Percentiles rank a stretch among this genome's conserved stretches.
These are phyloP conservation scores for Zaprionus africanus DNA, from an alignment of 1,140 invertebrate genomes.

Conservation along the genomic window DNA sequence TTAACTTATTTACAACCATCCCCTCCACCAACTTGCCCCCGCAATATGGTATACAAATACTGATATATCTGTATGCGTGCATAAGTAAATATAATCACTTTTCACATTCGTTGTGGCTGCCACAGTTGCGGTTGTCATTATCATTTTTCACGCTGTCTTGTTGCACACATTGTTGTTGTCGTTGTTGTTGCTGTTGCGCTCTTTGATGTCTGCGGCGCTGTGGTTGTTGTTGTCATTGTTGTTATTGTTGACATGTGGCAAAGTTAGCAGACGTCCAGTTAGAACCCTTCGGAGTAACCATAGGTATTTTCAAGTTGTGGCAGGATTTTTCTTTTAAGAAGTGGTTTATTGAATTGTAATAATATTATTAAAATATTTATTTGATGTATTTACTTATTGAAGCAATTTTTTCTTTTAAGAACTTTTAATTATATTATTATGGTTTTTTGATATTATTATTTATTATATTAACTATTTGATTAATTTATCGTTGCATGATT, in stretches of 20 bases:
- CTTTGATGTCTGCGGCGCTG: slow-evolving; percentile 15
- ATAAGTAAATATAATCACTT: slow-evolving; percentile 66
- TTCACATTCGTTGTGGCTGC: slow-evolving; percentile 56
- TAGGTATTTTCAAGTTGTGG: slow-evolving; percentile 22
- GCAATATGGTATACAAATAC: slow-evolving; percentile 1
- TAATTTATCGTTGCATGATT: too few species aligned
- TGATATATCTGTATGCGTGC: slow-evolving; percentile 15
- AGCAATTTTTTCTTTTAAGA: too few species aligned
- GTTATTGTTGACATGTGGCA: slow-evolving; percentile 50
- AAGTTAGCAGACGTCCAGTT: background rate
- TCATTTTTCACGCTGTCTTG: slow-evolving; percentile 72
- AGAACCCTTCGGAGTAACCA: background rate
- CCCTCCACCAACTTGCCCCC: background rate
- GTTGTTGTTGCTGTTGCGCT: slow-evolving; percentile 22
- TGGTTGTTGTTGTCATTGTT: slow-evolving; percentile 25
- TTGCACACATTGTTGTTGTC: slow-evolving; percentile 49
- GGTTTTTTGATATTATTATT: too few species aligned
- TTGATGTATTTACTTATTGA: too few species aligned
- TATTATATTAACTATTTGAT: too few species aligned
- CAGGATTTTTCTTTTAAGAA: background rate
- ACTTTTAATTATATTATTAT: too few species aligned
- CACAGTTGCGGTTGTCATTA: slow-evolving; percentile 62
- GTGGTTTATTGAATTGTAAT: background rate
- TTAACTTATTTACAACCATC: slow-evolving; percentile 47
- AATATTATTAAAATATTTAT: background rate